A percentile compares a stretch with the other conserved stretches of the same genome.
Conservation (phyloP, 30 jellyfish, hydroid and myxozoan genomes). For the Aurelia coerulea region DNA sequence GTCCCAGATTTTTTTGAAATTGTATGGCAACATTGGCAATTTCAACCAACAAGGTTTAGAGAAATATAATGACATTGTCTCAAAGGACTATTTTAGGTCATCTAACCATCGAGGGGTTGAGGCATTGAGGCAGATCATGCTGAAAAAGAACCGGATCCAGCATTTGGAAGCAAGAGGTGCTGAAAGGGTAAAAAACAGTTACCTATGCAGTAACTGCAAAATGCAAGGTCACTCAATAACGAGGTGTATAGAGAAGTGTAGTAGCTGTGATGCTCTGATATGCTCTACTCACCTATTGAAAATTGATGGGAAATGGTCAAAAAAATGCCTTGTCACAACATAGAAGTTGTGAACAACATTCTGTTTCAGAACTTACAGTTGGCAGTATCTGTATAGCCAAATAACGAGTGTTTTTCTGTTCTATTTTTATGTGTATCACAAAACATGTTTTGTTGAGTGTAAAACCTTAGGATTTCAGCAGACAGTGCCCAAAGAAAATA, state of each 20-base stretch:
- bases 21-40: constrained; percentile 4
- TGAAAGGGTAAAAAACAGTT: constrained; percentile 20
- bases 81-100: constrained; percentile 46
- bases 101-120: constrained; percentile 28
- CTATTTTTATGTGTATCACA: no score
- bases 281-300: constrained; percentile 27
- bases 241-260: constrained; percentile 49
- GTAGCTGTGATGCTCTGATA: constrained; percentile 21
- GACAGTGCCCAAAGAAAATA: no score
- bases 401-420: no score
- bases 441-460: no score
- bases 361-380: no score
- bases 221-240: constrained; percentile 23
- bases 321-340: background rate
- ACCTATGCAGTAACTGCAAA: constrained; percentile 50
- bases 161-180: constrained; percentile 48
- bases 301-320: constrained; percentile 29
- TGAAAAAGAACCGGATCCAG: constrained; percentile 31
- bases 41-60: constrained; percentile 51
- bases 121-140: constrained; percentile 42
- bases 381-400: no score
- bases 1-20: constrained; percentile 12
- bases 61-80: constrained; percentile 23
- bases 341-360: no score
- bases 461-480: no score